phyloP scores from a whole-genome alignment of 1,140 invertebrate genomes.

The Hirudo medicinalis region DNA sequence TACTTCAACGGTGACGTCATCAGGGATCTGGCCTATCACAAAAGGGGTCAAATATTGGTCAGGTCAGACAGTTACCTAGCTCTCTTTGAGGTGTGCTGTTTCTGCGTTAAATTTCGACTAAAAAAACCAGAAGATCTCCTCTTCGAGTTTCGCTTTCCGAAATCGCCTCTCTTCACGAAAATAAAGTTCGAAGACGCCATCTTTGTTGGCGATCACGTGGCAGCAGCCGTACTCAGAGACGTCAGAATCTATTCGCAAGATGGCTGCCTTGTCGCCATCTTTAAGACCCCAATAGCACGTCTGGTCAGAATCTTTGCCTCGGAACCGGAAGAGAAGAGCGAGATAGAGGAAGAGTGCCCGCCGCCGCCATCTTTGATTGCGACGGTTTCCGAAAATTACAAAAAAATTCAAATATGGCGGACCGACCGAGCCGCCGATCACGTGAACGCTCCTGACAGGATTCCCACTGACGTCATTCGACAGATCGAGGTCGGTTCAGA shows the following conservation, averaged over 20 bases:
- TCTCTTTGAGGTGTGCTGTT: neutral
- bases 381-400: neutral
- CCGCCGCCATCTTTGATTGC: neutral
- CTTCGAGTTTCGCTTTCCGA: neutral
- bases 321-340: neutral
- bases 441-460: neutral
- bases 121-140: neutral
- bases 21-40: neutral
- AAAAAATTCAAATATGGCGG: conserved; percentile 8
- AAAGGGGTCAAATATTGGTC: neutral
- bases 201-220: neutral
- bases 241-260: neutral
- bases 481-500: conserved; percentile 3
- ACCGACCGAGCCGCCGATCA: neutral
- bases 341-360: neutral
- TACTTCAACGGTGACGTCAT: conserved; percentile 4
- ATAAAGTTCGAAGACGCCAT: conserved; percentile 1
- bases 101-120: neutral
- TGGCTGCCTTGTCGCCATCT: neutral
- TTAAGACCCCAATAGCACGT: neutral
- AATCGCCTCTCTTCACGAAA: neutral
- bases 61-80: neutral
- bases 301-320: neutral
- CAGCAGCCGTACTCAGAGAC: neutral
- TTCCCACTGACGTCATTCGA: neutral